A percentile compares a stretch with the other conserved stretches of the same genome.
phyloP scores from a whole-genome alignment of 1,140 invertebrate genomes.

The Orius insidiosus region DNA sequence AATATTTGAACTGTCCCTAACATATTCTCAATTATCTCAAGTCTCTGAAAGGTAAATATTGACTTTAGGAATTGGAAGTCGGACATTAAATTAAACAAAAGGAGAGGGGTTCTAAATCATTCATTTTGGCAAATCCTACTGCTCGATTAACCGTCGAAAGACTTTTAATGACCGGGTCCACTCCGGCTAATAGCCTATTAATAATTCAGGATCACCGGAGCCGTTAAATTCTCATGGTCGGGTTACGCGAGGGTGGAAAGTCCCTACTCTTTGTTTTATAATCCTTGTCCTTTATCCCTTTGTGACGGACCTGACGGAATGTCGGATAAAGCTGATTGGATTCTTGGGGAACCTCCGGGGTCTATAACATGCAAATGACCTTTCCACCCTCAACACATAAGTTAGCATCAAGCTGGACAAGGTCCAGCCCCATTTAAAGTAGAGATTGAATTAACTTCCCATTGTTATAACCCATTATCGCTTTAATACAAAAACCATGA shows the following conservation, averaged over 20 bases:
- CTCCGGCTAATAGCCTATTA: slow-evolving; percentile 8
- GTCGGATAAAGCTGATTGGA: slow-evolving; percentile 9
- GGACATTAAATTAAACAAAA: background rate
- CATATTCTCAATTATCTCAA: slow-evolving; percentile 1
- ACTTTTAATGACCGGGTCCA: slow-evolving; percentile 6
- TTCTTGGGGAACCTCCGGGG: slow-evolving; percentile 1
- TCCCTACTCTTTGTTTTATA: slow-evolving; percentile 5
- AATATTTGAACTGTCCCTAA: background rate
- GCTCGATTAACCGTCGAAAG: slow-evolving; percentile 5
- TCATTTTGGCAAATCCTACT: background rate
- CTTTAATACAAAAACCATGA: too few species aligned
- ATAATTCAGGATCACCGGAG: slow-evolving; percentile 6
- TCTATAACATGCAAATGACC: slow-evolving; percentile 3
- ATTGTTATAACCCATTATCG: slow-evolving; percentile 3
- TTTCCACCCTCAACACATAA: background rate
- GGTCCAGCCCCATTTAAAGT: slow-evolving; percentile 5
- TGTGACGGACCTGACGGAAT: slow-evolving; percentile 2
- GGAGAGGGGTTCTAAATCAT: background rate
- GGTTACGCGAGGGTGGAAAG: background rate
- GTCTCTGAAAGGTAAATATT: background rate
- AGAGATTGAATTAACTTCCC: slow-evolving; percentile 4
- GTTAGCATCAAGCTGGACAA: slow-evolving; percentile 3
- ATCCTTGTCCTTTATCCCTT: slow-evolving; percentile 4
- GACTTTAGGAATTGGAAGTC: slow-evolving; percentile 1
- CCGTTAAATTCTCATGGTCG: too few species aligned